Evolutionary conservation across 2,113 vertebrate species (phyloP), one percentile per base, ranked within the genome.

Genomic region (Festucalex cinctus): DNA sequence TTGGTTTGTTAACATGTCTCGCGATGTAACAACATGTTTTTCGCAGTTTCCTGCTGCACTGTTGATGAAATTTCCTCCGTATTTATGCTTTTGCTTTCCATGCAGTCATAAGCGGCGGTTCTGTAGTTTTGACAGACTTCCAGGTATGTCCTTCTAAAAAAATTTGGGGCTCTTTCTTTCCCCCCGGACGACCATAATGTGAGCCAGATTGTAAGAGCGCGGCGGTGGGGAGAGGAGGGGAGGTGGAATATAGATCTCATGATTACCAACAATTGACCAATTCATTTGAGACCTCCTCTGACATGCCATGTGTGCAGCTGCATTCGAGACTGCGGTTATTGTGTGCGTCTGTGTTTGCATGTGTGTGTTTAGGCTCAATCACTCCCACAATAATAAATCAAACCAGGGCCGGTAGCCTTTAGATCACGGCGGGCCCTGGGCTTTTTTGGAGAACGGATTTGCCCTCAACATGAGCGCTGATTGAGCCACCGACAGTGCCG

Each of bases 241-340:
- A n/a, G 53, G 24, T 6, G 5, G 82, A 87, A 84, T 87, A 83
- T 86, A 88, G 84, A 87, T 86, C 85, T 79, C 76, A 73, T 85
- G 84, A 87, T 89, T 87, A 88, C 81, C 74, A 86, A 86, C 83
- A 90, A 88, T 80, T 85, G 86, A 88, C 82, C 85, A 83, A 86
- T 87, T 88, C 85, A 88, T 88, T 83, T 82, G 74, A 89, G 83
- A 71, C 65, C 71, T 68, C 57, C 69, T 87, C 79, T 73, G 78
- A 86, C 80, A 60, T 79, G 73, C 68, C 32, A 39, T 70, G 63
- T 84, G 73, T 83, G 82, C 78, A 81, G 79, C 84, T 88, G 84
- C 72, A 68, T 82, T 78, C 39, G 3, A 73, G 73, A 78, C 36
- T 73, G 71, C 66, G 67, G 73, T 88, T 74, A 73, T 69, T 60